Conservation (phyloP, 2,797 vertebrate species). For the Xiphophorus birchmanni region DNA sequence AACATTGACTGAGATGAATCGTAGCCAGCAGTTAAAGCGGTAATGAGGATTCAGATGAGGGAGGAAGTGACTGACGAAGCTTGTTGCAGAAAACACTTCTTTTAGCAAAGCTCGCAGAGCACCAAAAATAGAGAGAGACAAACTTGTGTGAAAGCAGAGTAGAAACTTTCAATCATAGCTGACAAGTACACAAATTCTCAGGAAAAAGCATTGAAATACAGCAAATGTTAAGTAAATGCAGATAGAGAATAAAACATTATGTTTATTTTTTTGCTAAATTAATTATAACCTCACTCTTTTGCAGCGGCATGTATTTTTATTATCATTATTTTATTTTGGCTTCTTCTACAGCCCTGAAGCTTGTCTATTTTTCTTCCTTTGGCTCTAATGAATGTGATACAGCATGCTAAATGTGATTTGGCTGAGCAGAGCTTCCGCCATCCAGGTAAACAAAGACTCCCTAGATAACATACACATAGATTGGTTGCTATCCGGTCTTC, state of each 20-base stretch:
- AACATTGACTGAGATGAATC: conserved; percentile 53
- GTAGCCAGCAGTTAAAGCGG: conserved; percentile 44
- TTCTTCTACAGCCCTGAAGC: conserved; percentile 30
- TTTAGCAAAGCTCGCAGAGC: conserved; percentile 1
- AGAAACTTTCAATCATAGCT: conserved; percentile 20
- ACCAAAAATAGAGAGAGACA: background rate
- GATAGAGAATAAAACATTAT: conserved; percentile 2
- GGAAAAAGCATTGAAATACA: conserved; percentile 4
- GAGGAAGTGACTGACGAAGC: conserved; percentile 33
- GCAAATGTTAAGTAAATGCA: conserved; percentile 11
- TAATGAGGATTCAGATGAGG: conserved; percentile 58
- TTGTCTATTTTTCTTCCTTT: conserved; percentile 24
- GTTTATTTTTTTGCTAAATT: conserved; percentile 25
- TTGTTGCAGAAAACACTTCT: conserved; percentile 34
- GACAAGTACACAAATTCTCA: conserved; percentile 4
- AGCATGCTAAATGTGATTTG: conserved; percentile 61
- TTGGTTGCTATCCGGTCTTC: conserved; percentile 54
- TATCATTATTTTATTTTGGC: conserved; percentile 34
- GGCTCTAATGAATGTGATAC: conserved; percentile 63
- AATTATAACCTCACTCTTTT: conserved; percentile 26
- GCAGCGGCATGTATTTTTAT: conserved; percentile 12
- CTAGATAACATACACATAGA: conserved; percentile 50
- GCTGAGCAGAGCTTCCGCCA: conserved; percentile 49
- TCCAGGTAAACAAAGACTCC: conserved; percentile 74
- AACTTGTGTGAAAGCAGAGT: conserved; percentile 6